Conservation (phyloP, 2,113 vertebrate species). For the Zapornia atra region DNA sequence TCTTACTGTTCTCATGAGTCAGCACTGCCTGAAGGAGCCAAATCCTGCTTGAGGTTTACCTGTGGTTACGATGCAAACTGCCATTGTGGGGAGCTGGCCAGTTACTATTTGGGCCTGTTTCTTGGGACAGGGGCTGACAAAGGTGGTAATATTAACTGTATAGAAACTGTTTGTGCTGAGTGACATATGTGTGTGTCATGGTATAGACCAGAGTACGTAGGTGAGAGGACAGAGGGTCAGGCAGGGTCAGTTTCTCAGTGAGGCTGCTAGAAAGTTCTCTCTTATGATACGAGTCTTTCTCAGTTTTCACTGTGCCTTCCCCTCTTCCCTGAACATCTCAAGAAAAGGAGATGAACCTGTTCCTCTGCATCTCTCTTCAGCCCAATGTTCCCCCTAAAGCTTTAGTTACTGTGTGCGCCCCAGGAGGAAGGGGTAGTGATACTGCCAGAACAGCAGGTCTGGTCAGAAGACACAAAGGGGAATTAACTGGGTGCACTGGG, state of each 20-base stretch:
- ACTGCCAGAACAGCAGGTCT: background rate
- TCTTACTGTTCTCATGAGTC: background rate
- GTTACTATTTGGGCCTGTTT: accelerated
- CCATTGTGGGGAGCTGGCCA: background rate
- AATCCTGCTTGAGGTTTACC: background rate
- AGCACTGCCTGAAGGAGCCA: background rate
- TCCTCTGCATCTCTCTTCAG: background rate
- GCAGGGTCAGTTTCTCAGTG: background rate
- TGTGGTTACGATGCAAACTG: background rate
- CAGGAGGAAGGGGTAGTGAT: background rate
- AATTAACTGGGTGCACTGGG: background rate
- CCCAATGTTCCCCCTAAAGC: background rate
- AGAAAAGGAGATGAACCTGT: background rate
- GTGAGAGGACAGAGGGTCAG: background rate
- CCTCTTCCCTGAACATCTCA: background rate
- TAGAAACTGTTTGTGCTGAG: background rate
- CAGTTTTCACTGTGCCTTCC: background rate
- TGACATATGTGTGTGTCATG: background rate
- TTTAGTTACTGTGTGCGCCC: background rate
- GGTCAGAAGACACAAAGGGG: background rate
- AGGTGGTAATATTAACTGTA: background rate
- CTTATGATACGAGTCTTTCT: background rate
- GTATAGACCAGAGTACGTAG: background rate
- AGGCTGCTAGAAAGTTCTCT: background rate
- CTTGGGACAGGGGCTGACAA: background rate